A percentile compares a stretch with the other conserved stretches of the same genome.
phyloP scores from a whole-genome alignment of 2,113 vertebrate species.

The Epinephelus moara region DNA sequence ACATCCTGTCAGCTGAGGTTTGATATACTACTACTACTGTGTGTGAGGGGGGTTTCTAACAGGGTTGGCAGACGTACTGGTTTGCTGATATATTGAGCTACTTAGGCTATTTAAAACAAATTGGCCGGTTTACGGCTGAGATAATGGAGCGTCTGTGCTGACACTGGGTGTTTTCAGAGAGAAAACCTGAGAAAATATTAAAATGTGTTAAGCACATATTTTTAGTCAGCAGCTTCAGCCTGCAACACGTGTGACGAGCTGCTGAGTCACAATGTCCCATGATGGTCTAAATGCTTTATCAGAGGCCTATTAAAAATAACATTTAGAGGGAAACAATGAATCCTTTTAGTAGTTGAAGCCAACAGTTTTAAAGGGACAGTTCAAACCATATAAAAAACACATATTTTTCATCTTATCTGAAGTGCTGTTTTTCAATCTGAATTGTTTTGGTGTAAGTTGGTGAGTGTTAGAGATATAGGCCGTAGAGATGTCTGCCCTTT shows the following conservation, averaged over 20 bases:
- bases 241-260: slow-evolving; percentile 2
- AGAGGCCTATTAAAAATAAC: neutral
- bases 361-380: too few species aligned
- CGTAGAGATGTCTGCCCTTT: too few species aligned
- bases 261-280: neutral
- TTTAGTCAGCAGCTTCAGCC: slow-evolving; percentile 9
- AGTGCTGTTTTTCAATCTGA: too few species aligned
- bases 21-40: neutral
- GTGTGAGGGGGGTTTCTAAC: neutral
- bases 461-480: too few species aligned
- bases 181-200: slow-evolving; percentile 34
- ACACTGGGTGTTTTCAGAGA: neutral
- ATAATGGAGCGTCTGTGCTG: neutral
- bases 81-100: neutral
- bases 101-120: neutral
- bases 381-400: too few species aligned
- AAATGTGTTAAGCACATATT: neutral
- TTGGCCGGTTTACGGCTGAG: slow-evolving; percentile 18
- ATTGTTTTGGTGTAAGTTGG: too few species aligned
- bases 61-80: neutral
- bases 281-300: neutral
- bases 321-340: neutral
- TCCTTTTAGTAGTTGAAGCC: too few species aligned
- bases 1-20: neutral
- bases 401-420: too few species aligned